These are phyloP conservation scores for Koerneria pararmatus DNA, from an alignment of 2,888 invertebrate genomes.

Conservation along the genomic window DNA sequence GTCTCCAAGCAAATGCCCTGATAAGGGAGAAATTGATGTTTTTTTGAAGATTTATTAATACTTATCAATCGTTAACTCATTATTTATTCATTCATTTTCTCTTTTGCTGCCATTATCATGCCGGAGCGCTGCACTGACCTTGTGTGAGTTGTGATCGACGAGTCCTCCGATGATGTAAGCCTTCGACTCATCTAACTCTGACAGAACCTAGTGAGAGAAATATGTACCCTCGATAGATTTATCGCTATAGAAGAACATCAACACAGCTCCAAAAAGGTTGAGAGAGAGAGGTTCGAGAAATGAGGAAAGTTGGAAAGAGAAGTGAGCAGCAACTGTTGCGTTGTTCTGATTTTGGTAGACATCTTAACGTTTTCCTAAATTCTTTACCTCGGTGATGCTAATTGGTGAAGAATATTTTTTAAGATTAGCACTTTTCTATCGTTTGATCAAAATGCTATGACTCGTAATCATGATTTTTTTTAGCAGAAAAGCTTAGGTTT, in stretches of 20 bases:
- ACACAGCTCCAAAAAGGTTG: not conserved
- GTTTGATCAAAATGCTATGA: too few species aligned
- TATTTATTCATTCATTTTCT: not conserved
- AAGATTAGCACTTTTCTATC: too few species aligned
- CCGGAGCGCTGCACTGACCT: constrained; percentile 63
- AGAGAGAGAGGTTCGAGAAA: too few species aligned
- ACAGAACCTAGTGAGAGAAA: constrained; percentile 33
- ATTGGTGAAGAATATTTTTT: too few species aligned
- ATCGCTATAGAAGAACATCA: not conserved
- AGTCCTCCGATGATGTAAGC: constrained; percentile 92
- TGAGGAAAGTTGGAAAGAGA: too few species aligned
- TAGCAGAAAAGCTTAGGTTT: too few species aligned
- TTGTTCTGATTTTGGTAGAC: too few species aligned
- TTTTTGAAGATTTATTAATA: not conserved
- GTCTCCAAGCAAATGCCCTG: constrained; percentile 73
- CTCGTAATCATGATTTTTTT: too few species aligned
- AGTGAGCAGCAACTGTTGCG: too few species aligned
- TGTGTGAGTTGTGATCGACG: constrained; percentile 93
- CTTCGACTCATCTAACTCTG: constrained; percentile 71
- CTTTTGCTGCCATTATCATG: not conserved
- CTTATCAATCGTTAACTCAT: not conserved
- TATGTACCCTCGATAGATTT: too few species aligned
- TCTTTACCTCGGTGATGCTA: too few species aligned
- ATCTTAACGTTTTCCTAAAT: too few species aligned
- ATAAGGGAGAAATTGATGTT: constrained; percentile 59